Percentiles rank a stretch among this genome's conserved stretches.
These are phyloP conservation scores for Phyllotreta striolata DNA, from an alignment of 2,888 invertebrate genomes.

Conservation along the genomic window DNA sequence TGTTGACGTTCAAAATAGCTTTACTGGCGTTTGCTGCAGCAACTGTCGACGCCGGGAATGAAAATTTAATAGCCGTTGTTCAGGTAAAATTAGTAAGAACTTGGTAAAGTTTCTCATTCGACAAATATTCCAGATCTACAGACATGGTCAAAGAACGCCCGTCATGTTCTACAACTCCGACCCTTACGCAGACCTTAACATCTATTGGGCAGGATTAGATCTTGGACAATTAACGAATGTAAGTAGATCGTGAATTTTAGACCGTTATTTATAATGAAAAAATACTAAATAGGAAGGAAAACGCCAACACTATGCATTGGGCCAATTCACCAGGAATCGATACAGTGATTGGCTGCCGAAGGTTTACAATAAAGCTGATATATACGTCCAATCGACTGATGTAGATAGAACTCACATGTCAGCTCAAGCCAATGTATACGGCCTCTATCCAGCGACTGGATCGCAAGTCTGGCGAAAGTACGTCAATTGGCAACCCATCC, in stretches of 20 bases:
- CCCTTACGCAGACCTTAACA: conserved; percentile 23
- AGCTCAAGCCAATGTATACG: conserved; percentile 78
- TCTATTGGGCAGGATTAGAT: conserved; percentile 30
- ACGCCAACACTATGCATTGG: conserved; percentile 74
- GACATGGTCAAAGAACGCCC: conserved; percentile 39
- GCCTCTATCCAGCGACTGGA: conserved; percentile 69
- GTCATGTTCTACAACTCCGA: conserved; percentile 15
- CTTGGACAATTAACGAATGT: conserved; percentile 37
- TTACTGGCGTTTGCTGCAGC: too few relatives aligned
- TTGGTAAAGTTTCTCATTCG: not conserved
- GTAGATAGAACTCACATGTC: conserved; percentile 87
- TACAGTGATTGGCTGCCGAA: conserved; percentile 68
- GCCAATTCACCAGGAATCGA: conserved; percentile 74
- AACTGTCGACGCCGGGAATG: not conserved
- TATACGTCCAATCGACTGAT: conserved; percentile 74
- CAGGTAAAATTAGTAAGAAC: not conserved
- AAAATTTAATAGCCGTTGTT: not conserved
- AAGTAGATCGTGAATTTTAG: conserved; percentile 18
- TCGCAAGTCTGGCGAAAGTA: conserved; percentile 66
- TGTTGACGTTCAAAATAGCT: too few relatives aligned
- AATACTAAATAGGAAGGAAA: conserved; percentile 64
- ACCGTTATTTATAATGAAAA: not conserved
- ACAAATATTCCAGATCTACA: conserved; percentile 29
- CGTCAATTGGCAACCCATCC: conserved; percentile 76
- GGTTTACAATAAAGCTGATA: conserved; percentile 63